Conservation (phyloP, 2,888 invertebrate genomes). For the Clistopyga incitator region DNA sequence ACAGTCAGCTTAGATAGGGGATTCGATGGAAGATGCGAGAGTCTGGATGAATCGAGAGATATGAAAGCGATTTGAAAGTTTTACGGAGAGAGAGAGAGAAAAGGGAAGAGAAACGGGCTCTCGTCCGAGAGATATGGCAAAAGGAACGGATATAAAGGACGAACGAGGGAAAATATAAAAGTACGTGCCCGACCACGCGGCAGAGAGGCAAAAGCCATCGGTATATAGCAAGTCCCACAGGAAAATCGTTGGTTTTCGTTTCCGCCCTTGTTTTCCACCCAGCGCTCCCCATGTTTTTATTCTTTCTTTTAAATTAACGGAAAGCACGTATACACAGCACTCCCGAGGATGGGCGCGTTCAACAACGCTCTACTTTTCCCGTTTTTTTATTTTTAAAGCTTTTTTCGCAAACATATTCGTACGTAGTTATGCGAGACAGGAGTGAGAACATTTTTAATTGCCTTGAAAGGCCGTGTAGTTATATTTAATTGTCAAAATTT, state of each 20-base stretch:
- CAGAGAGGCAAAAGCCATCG: slow-evolving; percentile 32
- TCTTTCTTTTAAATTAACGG: slow-evolving; percentile 39
- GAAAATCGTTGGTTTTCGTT: slow-evolving; percentile 52
- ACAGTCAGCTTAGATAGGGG: slow-evolving; percentile 50
- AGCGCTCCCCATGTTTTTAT: slow-evolving; percentile 23
- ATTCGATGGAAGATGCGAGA: slow-evolving; percentile 46
- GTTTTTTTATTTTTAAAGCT: slow-evolving; percentile 13
- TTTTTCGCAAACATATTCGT: slow-evolving; percentile 40
- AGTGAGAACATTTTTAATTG: slow-evolving; percentile 57
- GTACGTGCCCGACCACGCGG: slow-evolving; percentile 36
- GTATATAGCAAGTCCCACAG: slow-evolving; percentile 19
- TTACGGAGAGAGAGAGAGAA: slow-evolving; percentile 8
- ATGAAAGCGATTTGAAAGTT: slow-evolving; percentile 49
- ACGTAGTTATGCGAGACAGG: neutral
- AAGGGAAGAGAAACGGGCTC: slow-evolving; percentile 20
- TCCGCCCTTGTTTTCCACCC: slow-evolving; percentile 43
- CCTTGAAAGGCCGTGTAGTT: slow-evolving; percentile 53
- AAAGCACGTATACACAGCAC: slow-evolving; percentile 18
- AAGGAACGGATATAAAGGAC: slow-evolving; percentile 40
- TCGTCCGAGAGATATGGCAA: slow-evolving; percentile 8
- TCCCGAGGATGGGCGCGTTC: neutral
- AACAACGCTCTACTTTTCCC: slow-evolving; percentile 25
- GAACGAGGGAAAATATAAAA: slow-evolving; percentile 37
- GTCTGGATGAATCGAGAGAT: slow-evolving; percentile 50
- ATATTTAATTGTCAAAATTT: slow-evolving; percentile 49